phyloP scores from a whole-genome alignment of 2,888 invertebrate genomes.

The Mimumesa dahlbomi region DNA sequence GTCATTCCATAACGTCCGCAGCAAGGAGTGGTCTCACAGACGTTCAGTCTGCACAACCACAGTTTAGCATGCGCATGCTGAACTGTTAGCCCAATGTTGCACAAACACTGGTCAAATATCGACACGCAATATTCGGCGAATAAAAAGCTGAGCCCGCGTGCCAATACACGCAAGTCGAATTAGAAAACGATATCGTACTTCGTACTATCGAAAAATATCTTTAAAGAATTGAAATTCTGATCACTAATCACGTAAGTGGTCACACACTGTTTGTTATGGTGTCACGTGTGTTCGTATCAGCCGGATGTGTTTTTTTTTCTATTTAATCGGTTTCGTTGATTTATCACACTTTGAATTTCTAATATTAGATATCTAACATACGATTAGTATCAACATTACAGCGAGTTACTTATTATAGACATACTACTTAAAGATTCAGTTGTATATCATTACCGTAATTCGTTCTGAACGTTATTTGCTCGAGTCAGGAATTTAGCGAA shows the following conservation, averaged over 20 bases:
- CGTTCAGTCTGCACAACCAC: slow-evolving; percentile 1
- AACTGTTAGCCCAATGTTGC: slow-evolving; percentile 27
- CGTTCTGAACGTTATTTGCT: background rate
- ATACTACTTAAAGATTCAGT: slow-evolving; percentile 10
- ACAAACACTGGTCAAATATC: slow-evolving; percentile 1
- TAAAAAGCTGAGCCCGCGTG: background rate
- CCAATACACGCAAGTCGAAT: background rate
- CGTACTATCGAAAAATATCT: no score
- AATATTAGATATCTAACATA: no score
- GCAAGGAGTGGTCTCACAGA: slow-evolving; percentile 43
- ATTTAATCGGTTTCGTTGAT: no score
- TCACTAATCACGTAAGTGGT: no score
- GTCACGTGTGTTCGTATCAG: no score
- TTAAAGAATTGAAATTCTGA: no score
- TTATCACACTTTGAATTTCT: no score
- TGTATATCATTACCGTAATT: slow-evolving; percentile 2
- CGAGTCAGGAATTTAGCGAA: slow-evolving; percentile 16
- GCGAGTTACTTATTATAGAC: no score
- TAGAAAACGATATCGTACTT: no score
- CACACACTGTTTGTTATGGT: no score
- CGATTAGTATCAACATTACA: no score
- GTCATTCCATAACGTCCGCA: slow-evolving; percentile 30
- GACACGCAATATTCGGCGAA: background rate
- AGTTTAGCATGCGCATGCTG: slow-evolving; percentile 30
- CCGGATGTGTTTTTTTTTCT: no score